These are phyloP conservation scores for Volucella zonaria DNA, from an alignment of 2,888 invertebrate species.

Conservation along the genomic window DNA sequence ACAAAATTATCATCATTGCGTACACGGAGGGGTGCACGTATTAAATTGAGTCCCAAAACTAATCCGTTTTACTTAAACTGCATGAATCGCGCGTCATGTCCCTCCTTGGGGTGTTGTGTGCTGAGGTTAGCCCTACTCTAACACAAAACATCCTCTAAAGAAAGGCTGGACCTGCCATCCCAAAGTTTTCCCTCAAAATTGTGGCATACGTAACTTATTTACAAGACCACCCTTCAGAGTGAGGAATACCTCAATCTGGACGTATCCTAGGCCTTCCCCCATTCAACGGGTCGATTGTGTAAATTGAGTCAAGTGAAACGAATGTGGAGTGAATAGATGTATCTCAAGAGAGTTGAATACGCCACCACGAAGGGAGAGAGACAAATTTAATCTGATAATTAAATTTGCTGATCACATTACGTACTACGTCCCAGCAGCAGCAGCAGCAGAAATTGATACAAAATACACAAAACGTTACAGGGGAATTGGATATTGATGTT, in stretches of 20 bases:
- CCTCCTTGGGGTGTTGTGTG: constrained; percentile 17
- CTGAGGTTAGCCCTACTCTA: neutral
- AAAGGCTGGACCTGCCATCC: neutral
- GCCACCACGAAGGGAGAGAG: neutral
- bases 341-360: constrained; percentile 44
- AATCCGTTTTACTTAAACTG: constrained; percentile 52
- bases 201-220: neutral
- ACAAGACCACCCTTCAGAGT: neutral
- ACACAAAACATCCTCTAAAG: neutral
- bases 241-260: neutral
- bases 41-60: constrained; percentile 30
- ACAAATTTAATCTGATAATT: constrained; percentile 72
- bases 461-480: constrained; percentile 60
- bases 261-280: too few species aligned
- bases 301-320: constrained; percentile 66
- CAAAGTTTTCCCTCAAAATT: neutral
- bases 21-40: neutral
- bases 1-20: constrained; percentile 27
- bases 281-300: constrained; percentile 44
- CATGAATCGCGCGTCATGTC: constrained; percentile 51
- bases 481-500: constrained; percentile 17
- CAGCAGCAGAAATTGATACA: constrained; percentile 55
- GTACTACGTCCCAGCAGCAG: constrained; percentile 36
- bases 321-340: constrained; percentile 46
- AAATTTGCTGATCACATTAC: constrained; percentile 73